A percentile compares a stretch with the other conserved stretches of the same genome.
Evolutionary conservation across 2,797 vertebrate species (phyloP).

Genomic region (Lophotriccus pileatus): DNA sequence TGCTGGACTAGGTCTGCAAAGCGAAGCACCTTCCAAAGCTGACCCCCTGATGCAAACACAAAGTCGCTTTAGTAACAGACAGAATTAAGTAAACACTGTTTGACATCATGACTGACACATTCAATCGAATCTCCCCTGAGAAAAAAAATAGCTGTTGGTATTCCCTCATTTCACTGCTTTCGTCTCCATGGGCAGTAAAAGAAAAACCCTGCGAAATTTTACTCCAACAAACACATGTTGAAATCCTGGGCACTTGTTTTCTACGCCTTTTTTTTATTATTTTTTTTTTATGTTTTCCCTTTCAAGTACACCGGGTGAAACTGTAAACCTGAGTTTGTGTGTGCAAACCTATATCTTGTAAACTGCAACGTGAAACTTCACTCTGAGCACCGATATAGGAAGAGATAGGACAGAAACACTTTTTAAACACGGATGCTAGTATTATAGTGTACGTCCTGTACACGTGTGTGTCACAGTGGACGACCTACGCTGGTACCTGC

Average conservation of each 20-base stretch:
- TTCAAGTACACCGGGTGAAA: slow-evolving; percentile 76
- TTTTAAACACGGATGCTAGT: slow-evolving; percentile 41
- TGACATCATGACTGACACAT: neutral
- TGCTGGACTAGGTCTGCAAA: neutral
- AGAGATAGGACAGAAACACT: slow-evolving; percentile 48
- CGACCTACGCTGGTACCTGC: slow-evolving; percentile 53
- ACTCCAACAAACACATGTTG: slow-evolving; percentile 46
- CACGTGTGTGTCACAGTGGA: neutral
- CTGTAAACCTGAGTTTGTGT: slow-evolving; percentile 74
- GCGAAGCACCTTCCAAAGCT: neutral
- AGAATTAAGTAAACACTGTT: slow-evolving; percentile 43
- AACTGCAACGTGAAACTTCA: slow-evolving; percentile 65
- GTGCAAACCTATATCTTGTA: slow-evolving; percentile 75
- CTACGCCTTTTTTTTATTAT: neutral
- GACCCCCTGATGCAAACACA: slow-evolving; percentile 33
- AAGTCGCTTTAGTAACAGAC: slow-evolving; percentile 7
- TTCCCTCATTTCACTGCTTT: slow-evolving; percentile 44
- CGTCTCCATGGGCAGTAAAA: slow-evolving; percentile 27
- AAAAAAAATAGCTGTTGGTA: slow-evolving; percentile 38
- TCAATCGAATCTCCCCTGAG: slow-evolving; percentile 58
- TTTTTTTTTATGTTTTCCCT: neutral
- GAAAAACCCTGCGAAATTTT: slow-evolving; percentile 2
- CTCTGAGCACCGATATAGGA: slow-evolving; percentile 70
- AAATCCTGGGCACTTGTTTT: slow-evolving; percentile 58
- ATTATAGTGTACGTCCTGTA: neutral